Evolutionary conservation across 2,113 vertebrate genomes (phyloP), one percentile per base, ranked within the genome.

Genomic region (Clarias gariepinus): DNA sequence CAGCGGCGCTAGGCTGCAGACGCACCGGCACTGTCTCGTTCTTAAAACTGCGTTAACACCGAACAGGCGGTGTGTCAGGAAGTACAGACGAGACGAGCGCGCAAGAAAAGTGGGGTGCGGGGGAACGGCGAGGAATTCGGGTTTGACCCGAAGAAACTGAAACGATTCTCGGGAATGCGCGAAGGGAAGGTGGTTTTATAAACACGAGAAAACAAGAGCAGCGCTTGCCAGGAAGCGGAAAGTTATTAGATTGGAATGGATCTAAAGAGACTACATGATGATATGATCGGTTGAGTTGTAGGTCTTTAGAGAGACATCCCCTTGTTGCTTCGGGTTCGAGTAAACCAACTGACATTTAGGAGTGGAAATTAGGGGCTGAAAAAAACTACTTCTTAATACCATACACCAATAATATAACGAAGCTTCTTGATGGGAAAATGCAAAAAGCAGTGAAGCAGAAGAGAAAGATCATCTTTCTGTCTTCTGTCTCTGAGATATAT

Each of bases 171-270:
- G 36, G 69, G 66, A 73, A 86, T 53, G 74, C 21, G 15, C 28
- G 15, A 30, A 47, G 84, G 33, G 21, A 86, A 66, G 63, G 57
- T 28, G 28, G 78, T 95, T 95, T 95, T 95, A 95, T 96, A 95
- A 94, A 95, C 95, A 94, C 94, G 94, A 95, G 95, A 95, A 95
- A 95, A 95, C 95, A 92, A 94, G 96, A 95, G 95, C 95, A 94
- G 96, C 96, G 96, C 96, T 96, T 96, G 92, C 80, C 80, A 82
- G 86, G 74, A 82, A 64, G 28, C 77, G 76, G 30, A 25, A 76
- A 23, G 71, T 77, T 76, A 77, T 87, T 87, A 55, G 81, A 83
- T 77, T 87, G 71, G 81, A 77, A 41, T 63, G 79, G 60, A 21
- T 76, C 57, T 76, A 33, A 83, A 55, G 81, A 83, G 86, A 77